Evolutionary conservation across 2,888 invertebrate genomes (phyloP), one percentile per base, ranked within the genome.

Genomic region (Lasiommata megera): DNA sequence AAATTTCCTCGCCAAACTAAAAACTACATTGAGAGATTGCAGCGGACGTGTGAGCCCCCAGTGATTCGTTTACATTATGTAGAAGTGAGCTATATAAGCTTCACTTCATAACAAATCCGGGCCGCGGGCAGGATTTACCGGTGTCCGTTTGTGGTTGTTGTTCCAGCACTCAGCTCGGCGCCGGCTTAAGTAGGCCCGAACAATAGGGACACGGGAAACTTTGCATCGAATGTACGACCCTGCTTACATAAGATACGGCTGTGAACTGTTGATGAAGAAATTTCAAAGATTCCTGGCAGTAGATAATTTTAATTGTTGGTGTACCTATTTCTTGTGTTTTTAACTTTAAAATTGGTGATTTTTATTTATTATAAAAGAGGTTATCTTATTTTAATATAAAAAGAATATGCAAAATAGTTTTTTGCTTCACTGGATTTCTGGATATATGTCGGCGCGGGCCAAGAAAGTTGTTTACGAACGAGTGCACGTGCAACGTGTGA

Each of bases 41-140:
- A 78, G 69, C 73, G 63, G 74, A 73, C 78, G 77, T 79, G 76
- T 77, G 77, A 67, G 75, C 73, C 72, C 70, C 67, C 67, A 71
- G 73, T 79, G 78, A 79, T 82, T 79, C 72, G 77, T 69, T 69
- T 76, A 79, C 81, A 80, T 80, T 80, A 81, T 77, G 75, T 82
- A 76, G 75, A 74, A 79, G 17, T 36, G 75, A 75, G 79, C 38
- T 29, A 14, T 16, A 51, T 51, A 51, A 84, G 80, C 84, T 79
- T 74, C 77, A 82, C 84, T 85, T 81, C 82, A 81, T 82, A 73
- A 82, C 84, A 85, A 86, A 88, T 87, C 86, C 85, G 74, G 77
- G 79, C 76, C 81, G 80, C 67, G 76, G 77, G 78, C 77, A 76
- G 84, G 86, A 85, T 85, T 86, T 83, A 76, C 79, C 79, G 72